Percentiles rank a stretch among this genome's conserved stretches.
phyloP scores from a whole-genome alignment of 2,113 vertebrate genomes.

The Heterochromis multidens region DNA sequence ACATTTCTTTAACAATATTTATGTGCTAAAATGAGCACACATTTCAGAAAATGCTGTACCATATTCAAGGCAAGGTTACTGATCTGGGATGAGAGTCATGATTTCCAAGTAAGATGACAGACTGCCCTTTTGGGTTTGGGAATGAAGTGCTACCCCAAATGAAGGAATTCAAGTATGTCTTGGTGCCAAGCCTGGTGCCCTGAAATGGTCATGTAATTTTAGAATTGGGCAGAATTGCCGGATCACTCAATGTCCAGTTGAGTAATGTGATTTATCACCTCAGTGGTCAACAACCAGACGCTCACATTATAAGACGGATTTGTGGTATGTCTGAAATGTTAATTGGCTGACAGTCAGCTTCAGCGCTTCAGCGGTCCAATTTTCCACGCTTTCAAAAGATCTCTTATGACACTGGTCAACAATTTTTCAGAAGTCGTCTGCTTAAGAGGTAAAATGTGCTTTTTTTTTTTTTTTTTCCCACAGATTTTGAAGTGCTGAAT shows the following conservation, averaged over 20 bases:
- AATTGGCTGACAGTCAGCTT: not conserved
- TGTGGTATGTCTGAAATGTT: not conserved
- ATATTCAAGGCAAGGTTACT: not conserved
- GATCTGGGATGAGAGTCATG: not conserved
- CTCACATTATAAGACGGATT: not conserved
- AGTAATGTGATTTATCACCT: not conserved
- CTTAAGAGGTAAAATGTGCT: not conserved
- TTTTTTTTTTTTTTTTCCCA: rapidly evolving
- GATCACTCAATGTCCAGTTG: not conserved
- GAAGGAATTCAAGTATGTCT: not conserved
- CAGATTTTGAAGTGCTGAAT: not conserved
- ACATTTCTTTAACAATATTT: not conserved
- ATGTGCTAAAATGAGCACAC: not conserved
- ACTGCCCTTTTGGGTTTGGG: not conserved
- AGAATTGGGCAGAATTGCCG: not conserved
- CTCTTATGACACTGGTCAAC: not conserved
- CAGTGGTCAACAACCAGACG: not conserved
- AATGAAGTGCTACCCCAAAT: not conserved
- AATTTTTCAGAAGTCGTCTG: not conserved
- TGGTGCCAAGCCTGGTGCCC: not conserved
- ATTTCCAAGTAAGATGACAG: not conserved
- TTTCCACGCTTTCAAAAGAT: not conserved
- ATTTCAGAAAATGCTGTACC: not conserved
- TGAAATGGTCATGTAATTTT: not conserved
- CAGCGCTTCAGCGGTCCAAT: rapidly evolving